phyloP scores from a whole-genome alignment of 2,888 invertebrate species.

The Sycophila texana region DNA sequence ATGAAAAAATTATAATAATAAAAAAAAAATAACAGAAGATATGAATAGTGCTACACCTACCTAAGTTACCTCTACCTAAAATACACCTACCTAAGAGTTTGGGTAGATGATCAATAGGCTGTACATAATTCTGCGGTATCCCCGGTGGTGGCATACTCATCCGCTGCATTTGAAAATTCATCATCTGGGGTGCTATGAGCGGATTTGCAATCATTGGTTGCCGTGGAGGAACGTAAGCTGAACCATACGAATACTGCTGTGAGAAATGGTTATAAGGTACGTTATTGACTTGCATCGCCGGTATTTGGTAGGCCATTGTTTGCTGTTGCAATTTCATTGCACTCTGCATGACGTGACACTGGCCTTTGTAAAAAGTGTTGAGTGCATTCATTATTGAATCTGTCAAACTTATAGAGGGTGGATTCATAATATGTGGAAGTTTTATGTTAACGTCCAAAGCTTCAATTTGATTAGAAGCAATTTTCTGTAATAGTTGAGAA shows the following conservation, averaged over 20 bases:
- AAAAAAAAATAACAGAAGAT: too few species aligned
- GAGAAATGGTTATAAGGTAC: neutral
- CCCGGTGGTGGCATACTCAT: too few species aligned
- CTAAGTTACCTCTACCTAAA: too few species aligned
- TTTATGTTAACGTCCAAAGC: neutral
- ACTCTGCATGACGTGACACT: constrained; percentile 13
- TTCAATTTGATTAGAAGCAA: constrained; percentile 4
- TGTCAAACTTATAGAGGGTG: neutral
- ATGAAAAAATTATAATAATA: too few species aligned
- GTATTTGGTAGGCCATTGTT: neutral
- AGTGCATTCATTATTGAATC: neutral
- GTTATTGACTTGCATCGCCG: neutral
- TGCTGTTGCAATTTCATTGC: neutral
- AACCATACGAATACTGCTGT: neutral
- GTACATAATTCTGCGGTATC: too few species aligned
- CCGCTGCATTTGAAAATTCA: too few species aligned
- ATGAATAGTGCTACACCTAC: too few species aligned
- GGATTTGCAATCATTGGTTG: too few species aligned
- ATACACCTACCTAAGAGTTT: too few species aligned
- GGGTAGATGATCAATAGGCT: too few species aligned
- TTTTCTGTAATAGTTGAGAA: neutral
- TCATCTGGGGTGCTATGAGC: too few species aligned
- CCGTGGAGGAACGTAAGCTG: too few species aligned
- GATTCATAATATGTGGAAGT: neutral
- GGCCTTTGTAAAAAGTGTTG: neutral